Base-by-base conservation (phyloP, 2,797 vertebrate species). In the Sciurus vulgaris region DNA sequence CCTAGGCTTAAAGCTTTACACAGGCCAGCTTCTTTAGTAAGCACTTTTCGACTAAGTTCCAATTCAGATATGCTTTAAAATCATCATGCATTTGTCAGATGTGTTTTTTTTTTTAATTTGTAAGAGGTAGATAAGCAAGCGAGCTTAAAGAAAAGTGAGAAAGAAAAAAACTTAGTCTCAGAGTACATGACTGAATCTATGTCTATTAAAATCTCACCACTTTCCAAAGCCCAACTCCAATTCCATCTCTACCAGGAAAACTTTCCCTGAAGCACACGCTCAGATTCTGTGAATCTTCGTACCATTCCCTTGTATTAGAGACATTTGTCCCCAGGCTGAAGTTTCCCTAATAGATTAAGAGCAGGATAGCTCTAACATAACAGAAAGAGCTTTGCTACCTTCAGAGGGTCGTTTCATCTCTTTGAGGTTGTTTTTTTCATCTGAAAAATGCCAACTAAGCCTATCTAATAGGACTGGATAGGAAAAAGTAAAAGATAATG, bases 11-110 rank as follows among this genome's bases (percentile, higher is more conserved):
- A 94, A 89, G 61, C 56, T 82, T 63, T 1, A 33, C 22, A 92
- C 0, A 97, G 89, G 77, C 59, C 78, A 83, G 54, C 8, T 78
- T 83, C 54, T 87, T 82, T 87, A 92, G 63, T 81, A 93, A 94
- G 84, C 7, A 47, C 44, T 54, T 96, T 97, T 89, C 79, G 85
- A 88, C 41, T 72, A 93, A 92, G 86, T 63, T 89, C 26, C 72
- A 95, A 92, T 86, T 90, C 18, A 94, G 79, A 88, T 61, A 86
- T 47, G 69, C 86, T 85, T 92, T 92, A 86, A 96, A 96, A 94
- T 90, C 81, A 93, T 49, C 59, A 89, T 70, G 74, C 51, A 92
- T 93, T 93, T 96, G 73, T 94, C 87, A 96, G 93, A 90, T 14
- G 65, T 85, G 41, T 38, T 38, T 38, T 47, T 67, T 78, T 94